Percentiles rank a stretch among this genome's conserved stretches.
Conservation (phyloP, 2,888 invertebrate species). For the Prostheceraeus crozeri region DNA sequence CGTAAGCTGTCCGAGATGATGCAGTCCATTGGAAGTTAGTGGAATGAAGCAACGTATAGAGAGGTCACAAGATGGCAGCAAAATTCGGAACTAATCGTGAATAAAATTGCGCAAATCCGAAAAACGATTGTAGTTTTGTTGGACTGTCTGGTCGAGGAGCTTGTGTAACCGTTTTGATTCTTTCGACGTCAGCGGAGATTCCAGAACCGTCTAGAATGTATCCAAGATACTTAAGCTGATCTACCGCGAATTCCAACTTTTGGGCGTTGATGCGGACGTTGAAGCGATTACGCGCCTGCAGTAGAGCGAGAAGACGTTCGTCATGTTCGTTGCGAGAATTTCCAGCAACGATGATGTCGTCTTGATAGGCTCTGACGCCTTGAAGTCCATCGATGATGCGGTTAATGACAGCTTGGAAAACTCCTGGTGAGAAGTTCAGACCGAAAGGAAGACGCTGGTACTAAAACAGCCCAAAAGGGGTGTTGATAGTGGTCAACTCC, state of each 20-base stretch:
- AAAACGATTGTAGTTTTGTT: background rate
- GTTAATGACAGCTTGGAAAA: background rate
- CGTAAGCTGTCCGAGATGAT: background rate
- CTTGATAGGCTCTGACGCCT: slow-evolving; percentile 4
- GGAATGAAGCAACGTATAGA: slow-evolving; percentile 12
- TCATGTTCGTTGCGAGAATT: background rate
- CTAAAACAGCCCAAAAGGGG: too few relatives aligned
- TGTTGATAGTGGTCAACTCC: slow-evolving; percentile 3
- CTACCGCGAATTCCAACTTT: background rate
- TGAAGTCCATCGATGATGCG: background rate
- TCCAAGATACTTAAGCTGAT: background rate
- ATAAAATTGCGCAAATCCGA: slow-evolving; percentile 5
- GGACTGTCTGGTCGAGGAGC: slow-evolving; percentile 1
- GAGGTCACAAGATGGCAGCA: background rate
- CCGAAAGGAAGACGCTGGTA: too few relatives aligned
- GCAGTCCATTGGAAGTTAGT: background rate
- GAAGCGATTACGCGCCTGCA: background rate
- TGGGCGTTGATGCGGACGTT: slow-evolving; percentile 16
- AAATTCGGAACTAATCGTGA: slow-evolving; percentile 13
- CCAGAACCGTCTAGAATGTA: background rate
- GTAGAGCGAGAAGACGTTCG: background rate
- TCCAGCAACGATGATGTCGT: slow-evolving; percentile 16
- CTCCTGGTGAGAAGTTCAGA: background rate
- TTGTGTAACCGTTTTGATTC: background rate
- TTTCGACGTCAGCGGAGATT: slow-evolving; percentile 8